Evolutionary conservation across 2,888 invertebrate genomes (phyloP).

Genomic region (Hemistola chrysoprasaria): DNA sequence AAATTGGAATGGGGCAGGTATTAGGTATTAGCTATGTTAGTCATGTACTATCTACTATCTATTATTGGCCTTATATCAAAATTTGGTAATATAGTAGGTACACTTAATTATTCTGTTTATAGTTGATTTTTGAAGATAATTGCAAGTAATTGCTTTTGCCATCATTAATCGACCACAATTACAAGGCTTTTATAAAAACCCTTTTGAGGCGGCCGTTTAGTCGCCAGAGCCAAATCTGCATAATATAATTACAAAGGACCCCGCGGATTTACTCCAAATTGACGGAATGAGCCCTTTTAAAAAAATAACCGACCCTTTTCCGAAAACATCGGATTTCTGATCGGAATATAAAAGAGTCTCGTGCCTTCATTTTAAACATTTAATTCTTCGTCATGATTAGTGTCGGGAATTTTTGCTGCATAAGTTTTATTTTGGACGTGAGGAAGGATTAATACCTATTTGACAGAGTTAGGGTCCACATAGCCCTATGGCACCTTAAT

Average conservation of each 20-base stretch:
- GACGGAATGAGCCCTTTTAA: slow-evolving; percentile 19
- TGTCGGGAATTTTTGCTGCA: not conserved
- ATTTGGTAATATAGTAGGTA: too few species aligned
- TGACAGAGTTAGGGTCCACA: too few species aligned
- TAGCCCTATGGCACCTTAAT: too few species aligned
- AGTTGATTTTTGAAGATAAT: too few species aligned
- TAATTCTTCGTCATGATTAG: slow-evolving; percentile 18
- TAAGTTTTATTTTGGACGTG: too few species aligned
- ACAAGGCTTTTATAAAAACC: slow-evolving; percentile 10
- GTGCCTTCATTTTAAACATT: slow-evolving; percentile 22
- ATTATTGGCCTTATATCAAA: too few species aligned
- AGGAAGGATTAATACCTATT: too few species aligned
- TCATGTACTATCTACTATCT: too few species aligned
- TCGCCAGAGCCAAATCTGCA: slow-evolving; percentile 24
- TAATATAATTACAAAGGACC: slow-evolving; percentile 28
- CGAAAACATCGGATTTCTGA: slow-evolving; percentile 15
- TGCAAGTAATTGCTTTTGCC: not conserved
- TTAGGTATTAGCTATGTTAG: too few species aligned
- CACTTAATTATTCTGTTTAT: too few species aligned
- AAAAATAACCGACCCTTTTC: slow-evolving; percentile 21
- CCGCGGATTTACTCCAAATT: slow-evolving; percentile 18
- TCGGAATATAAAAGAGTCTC: slow-evolving; percentile 23
- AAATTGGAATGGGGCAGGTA: too few species aligned
- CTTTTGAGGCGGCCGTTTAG: slow-evolving; percentile 7
- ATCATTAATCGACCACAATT: slow-evolving; percentile 7